These are phyloP conservation scores for Alces alces DNA, from an alignment of 2,113 vertebrate species.

Conservation along the genomic window DNA sequence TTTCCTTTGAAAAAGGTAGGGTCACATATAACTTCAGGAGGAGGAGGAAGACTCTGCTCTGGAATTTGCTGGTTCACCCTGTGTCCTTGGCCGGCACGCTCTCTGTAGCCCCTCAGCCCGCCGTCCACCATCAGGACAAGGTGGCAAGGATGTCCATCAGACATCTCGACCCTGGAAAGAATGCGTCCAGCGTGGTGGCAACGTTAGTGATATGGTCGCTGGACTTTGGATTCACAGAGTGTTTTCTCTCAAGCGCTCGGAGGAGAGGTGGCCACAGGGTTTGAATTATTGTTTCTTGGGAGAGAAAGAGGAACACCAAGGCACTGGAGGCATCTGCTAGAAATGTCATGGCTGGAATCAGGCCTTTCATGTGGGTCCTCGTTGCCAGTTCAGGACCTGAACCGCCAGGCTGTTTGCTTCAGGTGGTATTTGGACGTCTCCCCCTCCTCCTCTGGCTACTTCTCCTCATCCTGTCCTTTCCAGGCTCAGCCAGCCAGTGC, in stretches of 20 bases:
- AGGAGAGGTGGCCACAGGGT: neutral
- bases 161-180: neutral
- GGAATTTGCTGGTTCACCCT: neutral
- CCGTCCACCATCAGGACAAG: accelerated
- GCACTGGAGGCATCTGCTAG: neutral
- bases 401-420: neutral
- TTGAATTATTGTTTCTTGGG: neutral
- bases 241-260: neutral
- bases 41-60: neutral
- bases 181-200: neutral
- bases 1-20: neutral
- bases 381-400: accelerated
- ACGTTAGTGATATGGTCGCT: neutral
- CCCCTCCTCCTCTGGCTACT: accelerated
- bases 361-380: neutral
- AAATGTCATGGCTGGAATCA: neutral
- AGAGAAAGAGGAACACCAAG: neutral
- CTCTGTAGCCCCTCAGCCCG: neutral
- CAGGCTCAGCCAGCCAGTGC: neutral
- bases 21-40: neutral
- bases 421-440: no score
- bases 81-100: neutral
- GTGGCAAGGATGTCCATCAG: no score
- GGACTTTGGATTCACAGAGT: neutral
- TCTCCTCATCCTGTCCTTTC: accelerated